These are phyloP conservation scores for Orthonyx spaldingii DNA, from an alignment of 2,113 vertebrate species.

Conservation along the genomic window DNA sequence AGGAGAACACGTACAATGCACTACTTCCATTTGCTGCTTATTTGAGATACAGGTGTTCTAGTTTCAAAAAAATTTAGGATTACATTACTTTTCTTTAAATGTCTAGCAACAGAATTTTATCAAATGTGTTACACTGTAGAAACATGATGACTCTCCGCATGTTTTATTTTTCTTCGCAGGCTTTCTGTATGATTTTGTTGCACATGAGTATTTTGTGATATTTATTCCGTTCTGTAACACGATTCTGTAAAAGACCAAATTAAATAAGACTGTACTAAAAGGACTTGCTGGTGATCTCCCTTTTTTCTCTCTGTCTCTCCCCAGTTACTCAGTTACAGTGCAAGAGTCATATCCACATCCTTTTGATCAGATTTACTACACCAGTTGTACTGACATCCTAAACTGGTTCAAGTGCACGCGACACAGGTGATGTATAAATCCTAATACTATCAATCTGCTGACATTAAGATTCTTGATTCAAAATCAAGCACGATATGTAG, in stretches of 20 bases:
- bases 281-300: background rate
- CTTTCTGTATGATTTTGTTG: background rate
- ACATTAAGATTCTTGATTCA: background rate
- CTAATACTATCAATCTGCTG: background rate
- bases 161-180: background rate
- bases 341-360: slow-evolving; percentile 95
- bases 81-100: background rate
- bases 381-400: slow-evolving; percentile 93
- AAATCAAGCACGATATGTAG: background rate
- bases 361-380: slow-evolving; percentile 96
- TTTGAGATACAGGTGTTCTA: background rate
- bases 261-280: background rate
- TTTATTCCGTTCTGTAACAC: background rate
- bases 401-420: slow-evolving; percentile 98
- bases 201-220: background rate
- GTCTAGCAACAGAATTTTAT: background rate
- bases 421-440: slow-evolving; percentile 81
- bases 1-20: rapidly evolving
- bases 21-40: background rate
- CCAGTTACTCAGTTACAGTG: slow-evolving; percentile 91
- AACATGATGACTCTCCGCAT: background rate
- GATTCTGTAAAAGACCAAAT: background rate
- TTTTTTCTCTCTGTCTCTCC: background rate
- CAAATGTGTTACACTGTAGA: background rate
- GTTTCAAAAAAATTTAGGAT: background rate